phyloP scores from a whole-genome alignment of 2,113 vertebrate genomes.

The Cyanocitta stelleri region DNA sequence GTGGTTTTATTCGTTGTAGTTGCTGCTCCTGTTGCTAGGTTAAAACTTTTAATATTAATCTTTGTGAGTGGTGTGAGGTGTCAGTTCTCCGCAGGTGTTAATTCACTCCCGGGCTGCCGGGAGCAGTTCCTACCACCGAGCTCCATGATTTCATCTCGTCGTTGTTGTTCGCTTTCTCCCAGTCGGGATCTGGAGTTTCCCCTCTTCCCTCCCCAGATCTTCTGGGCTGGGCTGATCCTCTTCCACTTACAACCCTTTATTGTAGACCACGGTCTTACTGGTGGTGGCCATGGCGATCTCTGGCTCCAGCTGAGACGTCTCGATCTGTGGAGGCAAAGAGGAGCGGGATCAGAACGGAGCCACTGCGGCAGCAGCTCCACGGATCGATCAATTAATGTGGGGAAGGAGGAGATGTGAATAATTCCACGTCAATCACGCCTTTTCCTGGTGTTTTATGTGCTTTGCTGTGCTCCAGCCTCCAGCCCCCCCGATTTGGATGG shows the following conservation, averaged over 20 bases:
- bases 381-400: not conserved
- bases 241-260: constrained; percentile 85
- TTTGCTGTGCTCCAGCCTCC: not conserved
- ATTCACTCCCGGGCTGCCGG: not conserved
- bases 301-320: constrained; percentile 82
- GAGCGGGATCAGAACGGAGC: not conserved
- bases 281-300: constrained; percentile 82
- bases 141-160: not conserved
- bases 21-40: constrained; percentile 42
- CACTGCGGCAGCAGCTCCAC: not conserved
- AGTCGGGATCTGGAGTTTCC: not conserved
- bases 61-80: constrained; percentile 31
- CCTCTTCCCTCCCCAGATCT: not conserved
- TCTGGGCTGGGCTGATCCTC: not conserved
- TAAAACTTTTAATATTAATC: constrained; percentile 61
- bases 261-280: constrained; percentile 84
- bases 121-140: not conserved
- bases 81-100: constrained; percentile 54
- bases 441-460: not conserved
- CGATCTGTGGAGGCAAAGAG: constrained; percentile 75
- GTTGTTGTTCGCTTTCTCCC: not conserved
- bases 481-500: not conserved
- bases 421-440: not conserved
- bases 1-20: not conserved
- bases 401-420: not conserved